These are phyloP conservation scores for Folsomia manolachei DNA, from an alignment of 2,888 invertebrate species.

Conservation along the genomic window DNA sequence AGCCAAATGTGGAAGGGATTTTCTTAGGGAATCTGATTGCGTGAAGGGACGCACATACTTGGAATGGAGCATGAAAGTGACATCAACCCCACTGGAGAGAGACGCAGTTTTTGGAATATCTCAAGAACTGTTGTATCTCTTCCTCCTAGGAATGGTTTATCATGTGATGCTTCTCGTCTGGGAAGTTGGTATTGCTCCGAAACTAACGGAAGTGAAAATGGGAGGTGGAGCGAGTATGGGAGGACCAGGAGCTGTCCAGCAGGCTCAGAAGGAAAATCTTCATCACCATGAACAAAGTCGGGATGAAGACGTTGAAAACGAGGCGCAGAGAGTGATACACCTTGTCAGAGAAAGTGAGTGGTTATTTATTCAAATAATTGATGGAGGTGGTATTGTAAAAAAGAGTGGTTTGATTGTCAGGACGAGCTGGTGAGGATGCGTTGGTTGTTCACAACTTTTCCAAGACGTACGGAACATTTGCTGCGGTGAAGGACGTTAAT, in stretches of 20 bases:
- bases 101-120: background rate
- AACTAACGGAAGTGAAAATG: background rate
- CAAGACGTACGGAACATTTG: constrained; percentile 37
- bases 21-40: background rate
- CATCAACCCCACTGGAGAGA: background rate
- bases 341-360: constrained; percentile 23
- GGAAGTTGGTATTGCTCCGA: constrained; percentile 38
- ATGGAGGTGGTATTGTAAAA: background rate
- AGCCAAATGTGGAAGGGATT: background rate
- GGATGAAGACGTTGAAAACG: constrained; percentile 36
- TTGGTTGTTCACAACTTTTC: constrained; percentile 31
- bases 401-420: constrained; percentile 4
- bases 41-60: background rate
- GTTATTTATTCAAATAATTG: background rate
- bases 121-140: constrained; percentile 33
- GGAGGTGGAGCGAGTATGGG: background rate
- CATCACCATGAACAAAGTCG: constrained; percentile 11
- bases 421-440: constrained; percentile 29
- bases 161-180: constrained; percentile 22
- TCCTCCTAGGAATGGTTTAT: constrained; percentile 30
- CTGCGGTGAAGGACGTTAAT: constrained; percentile 37
- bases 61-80: no score
- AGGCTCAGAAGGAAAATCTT: constrained; percentile 18
- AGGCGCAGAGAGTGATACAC: constrained; percentile 20
- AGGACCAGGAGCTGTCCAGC: no score